Percentiles rank a stretch among this genome's conserved stretches.
phyloP scores from a whole-genome alignment of 2,888 invertebrate species.

The Microplitis deprimator region DNA sequence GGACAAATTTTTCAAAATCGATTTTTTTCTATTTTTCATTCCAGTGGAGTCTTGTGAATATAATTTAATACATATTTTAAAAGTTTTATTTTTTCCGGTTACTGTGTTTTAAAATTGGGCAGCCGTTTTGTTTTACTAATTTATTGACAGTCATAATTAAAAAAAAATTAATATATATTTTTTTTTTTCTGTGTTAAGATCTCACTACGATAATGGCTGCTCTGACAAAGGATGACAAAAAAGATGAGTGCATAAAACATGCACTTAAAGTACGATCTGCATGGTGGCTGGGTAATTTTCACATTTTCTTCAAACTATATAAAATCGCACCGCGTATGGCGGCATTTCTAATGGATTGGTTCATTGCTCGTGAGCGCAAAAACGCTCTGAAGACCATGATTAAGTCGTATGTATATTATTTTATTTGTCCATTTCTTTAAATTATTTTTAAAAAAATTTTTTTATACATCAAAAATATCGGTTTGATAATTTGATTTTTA shows the following conservation, averaged over 20 bases:
- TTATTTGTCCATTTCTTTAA: slow-evolving; percentile 23
- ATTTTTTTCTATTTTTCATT: no score
- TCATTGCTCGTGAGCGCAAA: slow-evolving; percentile 95
- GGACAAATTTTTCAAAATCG: no score
- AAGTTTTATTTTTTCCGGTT: no score
- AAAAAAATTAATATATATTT: slow-evolving; percentile 32
- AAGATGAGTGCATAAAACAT: slow-evolving; percentile 86
- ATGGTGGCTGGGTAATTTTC: slow-evolving; percentile 94
- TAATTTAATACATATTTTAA: no score
- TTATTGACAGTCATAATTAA: no score
- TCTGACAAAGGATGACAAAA: slow-evolving; percentile 83
- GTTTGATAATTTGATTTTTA: neutral
- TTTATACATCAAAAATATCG: slow-evolving; percentile 2
- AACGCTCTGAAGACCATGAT: slow-evolving; percentile 91
- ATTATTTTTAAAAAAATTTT: neutral
- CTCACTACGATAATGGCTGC: slow-evolving; percentile 91
- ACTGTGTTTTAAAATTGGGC: no score
- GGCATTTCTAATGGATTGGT: slow-evolving; percentile 98
- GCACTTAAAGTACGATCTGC: slow-evolving; percentile 92
- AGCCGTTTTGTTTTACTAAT: no score
- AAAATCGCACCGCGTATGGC: slow-evolving; percentile 93
- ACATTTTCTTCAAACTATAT: slow-evolving; percentile 93
- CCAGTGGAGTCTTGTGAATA: no score
- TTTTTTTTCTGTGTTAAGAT: slow-evolving; percentile 79
- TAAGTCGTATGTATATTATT: slow-evolving; percentile 92